Conservation (phyloP, 2,888 invertebrate genomes). For the Tanypteryx hageni region DNA sequence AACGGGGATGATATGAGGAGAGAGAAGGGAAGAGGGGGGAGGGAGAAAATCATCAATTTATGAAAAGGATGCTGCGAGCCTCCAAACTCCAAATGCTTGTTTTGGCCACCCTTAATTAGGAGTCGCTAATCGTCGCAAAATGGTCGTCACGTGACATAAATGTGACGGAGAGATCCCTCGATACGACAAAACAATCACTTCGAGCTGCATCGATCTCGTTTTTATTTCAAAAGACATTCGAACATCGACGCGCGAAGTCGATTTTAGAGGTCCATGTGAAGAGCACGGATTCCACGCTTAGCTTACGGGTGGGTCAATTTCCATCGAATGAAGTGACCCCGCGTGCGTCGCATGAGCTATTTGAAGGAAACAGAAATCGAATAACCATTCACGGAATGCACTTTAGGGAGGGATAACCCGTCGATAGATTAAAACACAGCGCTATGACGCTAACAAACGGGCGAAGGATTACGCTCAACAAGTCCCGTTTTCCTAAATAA, state of each 20-base stretch:
- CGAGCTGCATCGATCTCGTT: neutral
- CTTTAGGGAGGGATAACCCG: too few species aligned
- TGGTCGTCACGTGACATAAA: neutral
- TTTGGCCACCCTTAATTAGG: neutral
- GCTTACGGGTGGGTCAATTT: too few species aligned
- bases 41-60: slow-evolving; percentile 7
- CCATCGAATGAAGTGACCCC: too few species aligned
- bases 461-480: too few species aligned
- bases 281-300: neutral
- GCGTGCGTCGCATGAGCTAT: too few species aligned
- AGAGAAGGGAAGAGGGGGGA: neutral
- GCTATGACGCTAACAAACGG: too few species aligned
- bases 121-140: neutral
- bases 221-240: neutral
- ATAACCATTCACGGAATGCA: too few species aligned
- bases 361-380: too few species aligned
- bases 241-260: neutral
- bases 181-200: neutral
- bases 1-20: neutral
- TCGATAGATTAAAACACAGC: too few species aligned
- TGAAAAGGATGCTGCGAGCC: neutral
- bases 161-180: neutral
- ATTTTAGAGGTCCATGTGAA: neutral
- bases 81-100: neutral
- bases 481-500: too few species aligned